Evolutionary conservation across 2,888 invertebrate genomes (phyloP).

Genomic region (Cetonia aurata): DNA sequence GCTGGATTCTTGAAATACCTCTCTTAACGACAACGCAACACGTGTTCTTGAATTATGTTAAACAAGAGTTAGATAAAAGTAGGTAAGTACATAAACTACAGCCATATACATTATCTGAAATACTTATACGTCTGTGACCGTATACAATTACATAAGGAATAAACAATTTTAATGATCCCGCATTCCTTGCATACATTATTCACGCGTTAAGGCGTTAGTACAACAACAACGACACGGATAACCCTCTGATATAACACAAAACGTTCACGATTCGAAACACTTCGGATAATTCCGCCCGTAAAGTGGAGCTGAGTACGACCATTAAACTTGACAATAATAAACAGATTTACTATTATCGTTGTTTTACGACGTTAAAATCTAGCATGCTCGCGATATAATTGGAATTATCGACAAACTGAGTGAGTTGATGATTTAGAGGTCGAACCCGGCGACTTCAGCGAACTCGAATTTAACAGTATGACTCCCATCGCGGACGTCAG

Average conservation of each 20-base stretch:
- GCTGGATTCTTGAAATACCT: too few species aligned
- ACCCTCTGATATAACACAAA: background rate
- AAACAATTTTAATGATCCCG: conserved; percentile 8
- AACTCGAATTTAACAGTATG: background rate
- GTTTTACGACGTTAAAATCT: conserved; percentile 31
- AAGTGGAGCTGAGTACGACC: conserved; percentile 22
- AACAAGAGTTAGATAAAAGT: too few species aligned
- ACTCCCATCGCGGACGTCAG: too few species aligned
- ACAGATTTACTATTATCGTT: conserved; percentile 24
- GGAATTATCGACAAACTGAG: conserved; percentile 13
- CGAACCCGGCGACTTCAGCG: background rate
- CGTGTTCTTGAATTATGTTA: too few species aligned
- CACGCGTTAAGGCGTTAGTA: conserved; percentile 3
- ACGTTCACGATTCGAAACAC: conserved; percentile 7
- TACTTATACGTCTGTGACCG: too few species aligned
- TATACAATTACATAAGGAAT: conserved; percentile 2
- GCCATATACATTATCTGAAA: too few species aligned
- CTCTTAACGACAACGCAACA: too few species aligned
- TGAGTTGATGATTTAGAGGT: conserved; percentile 9
- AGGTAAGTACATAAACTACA: too few species aligned
- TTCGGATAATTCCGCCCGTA: conserved; percentile 22
- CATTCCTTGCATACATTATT: conserved; percentile 2
- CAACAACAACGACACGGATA: conserved; percentile 1
- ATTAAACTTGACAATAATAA: conserved; percentile 30
- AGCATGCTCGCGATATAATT: conserved; percentile 19